Percentiles rank a stretch among this genome's conserved stretches.
phyloP scores from a whole-genome alignment of 2,797 vertebrate species.

The Phoeniculus purpureus region DNA sequence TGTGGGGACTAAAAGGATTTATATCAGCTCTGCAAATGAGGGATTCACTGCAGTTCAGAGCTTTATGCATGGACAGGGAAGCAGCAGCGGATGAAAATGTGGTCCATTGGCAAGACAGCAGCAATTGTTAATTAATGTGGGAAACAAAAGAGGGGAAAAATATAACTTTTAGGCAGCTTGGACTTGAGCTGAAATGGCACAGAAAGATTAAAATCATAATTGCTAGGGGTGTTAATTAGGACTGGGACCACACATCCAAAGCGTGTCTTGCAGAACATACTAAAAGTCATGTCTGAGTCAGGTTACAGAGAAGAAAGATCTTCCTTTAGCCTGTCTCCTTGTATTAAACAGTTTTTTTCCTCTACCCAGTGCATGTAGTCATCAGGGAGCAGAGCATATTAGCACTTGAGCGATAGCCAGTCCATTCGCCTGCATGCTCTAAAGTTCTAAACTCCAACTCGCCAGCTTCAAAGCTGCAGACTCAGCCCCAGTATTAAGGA shows the following conservation, averaged over 20 bases:
- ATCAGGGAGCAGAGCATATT: slow-evolving; percentile 6
- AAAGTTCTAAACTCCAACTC: background rate
- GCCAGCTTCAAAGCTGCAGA: background rate
- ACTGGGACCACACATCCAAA: background rate
- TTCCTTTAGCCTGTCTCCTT: background rate
- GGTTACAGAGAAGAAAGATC: slow-evolving; percentile 22
- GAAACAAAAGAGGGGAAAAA: background rate
- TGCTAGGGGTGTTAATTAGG: slow-evolving; percentile 54
- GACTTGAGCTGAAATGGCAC: slow-evolving; percentile 15
- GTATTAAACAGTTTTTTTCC: background rate
- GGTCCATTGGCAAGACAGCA: background rate
- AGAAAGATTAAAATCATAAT: slow-evolving; percentile 44
- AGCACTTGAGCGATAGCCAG: background rate
- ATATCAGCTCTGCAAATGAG: background rate
- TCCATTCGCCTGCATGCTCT: background rate
- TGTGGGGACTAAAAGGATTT: background rate
- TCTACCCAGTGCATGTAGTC: background rate
- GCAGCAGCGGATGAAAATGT: background rate
- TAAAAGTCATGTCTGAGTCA: background rate
- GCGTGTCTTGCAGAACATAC: background rate
- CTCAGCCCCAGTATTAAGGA: background rate
- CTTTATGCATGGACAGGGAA: background rate
- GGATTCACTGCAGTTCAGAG: background rate
- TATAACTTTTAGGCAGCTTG: background rate
- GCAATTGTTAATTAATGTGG: slow-evolving; percentile 29